Conservation (phyloP, 1,140 invertebrate genomes). For the Centruroides sculpturatus region DNA sequence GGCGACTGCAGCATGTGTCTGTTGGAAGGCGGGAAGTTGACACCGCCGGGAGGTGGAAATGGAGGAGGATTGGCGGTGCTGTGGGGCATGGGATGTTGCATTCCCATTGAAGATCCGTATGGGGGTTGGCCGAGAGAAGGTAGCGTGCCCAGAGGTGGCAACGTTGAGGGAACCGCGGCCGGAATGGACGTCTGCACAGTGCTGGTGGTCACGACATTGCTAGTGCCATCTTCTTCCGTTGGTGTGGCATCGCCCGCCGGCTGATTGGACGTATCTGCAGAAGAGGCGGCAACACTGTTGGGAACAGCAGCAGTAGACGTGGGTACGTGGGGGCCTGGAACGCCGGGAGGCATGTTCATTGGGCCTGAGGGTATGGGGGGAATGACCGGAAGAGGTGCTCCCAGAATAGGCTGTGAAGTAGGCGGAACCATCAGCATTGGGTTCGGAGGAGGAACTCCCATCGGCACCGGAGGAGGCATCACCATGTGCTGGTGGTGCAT, state of each 20-base stretch:
- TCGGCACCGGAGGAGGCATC: conserved; percentile 3
- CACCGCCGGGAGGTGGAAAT: not conserved
- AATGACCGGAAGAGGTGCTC: conserved; percentile 1
- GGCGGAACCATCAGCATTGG: conserved; percentile 16
- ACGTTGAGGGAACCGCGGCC: too few relatives aligned
- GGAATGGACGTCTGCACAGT: too few relatives aligned
- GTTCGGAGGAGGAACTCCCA: conserved; percentile 15
- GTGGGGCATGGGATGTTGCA: not conserved
- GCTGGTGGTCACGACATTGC: not conserved
- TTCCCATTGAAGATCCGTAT: not conserved
- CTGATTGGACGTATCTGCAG: not conserved
- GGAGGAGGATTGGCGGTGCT: not conserved
- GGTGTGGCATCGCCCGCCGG: conserved; percentile 11
- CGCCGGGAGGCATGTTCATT: not conserved
- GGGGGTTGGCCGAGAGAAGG: not conserved
- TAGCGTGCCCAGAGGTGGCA: not conserved
- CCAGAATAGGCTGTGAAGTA: conserved; percentile 2
- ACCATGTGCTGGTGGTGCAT: conserved; percentile 10
- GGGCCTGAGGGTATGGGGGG: not conserved
- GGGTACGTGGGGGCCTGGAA: not conserved
- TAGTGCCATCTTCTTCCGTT: conserved; percentile 14
- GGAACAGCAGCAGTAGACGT: not conserved
- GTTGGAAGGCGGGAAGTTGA: not conserved
- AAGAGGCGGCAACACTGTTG: not conserved
- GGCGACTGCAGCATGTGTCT: not conserved